phyloP scores from a whole-genome alignment of 1,140 invertebrate genomes.

The Eumeta japonica region DNA sequence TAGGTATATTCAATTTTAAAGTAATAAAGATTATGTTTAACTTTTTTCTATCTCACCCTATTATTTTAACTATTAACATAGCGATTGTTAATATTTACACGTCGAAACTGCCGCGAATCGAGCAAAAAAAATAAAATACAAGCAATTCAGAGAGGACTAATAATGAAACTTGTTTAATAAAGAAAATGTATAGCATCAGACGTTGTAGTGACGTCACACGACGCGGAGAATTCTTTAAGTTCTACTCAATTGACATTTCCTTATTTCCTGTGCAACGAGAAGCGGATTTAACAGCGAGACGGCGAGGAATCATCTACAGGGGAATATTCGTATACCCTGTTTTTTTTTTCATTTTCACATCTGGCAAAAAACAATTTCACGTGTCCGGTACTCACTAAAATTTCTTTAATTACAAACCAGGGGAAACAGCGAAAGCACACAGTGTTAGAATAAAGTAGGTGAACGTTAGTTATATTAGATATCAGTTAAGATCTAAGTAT shows the following conservation, averaged over 20 bases:
- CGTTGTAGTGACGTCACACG: background rate
- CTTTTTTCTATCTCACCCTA: constrained; percentile 47
- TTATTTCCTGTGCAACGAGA: too few species aligned
- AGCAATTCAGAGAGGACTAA: constrained; percentile 34
- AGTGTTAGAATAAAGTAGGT: background rate
- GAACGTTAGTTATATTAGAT: background rate
- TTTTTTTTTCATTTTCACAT: too few species aligned
- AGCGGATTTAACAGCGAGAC: too few species aligned
- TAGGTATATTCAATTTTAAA: constrained; percentile 25
- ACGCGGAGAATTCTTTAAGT: constrained; percentile 11
- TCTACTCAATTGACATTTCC: too few species aligned
- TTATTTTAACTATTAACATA: constrained; percentile 51
- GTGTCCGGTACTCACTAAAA: background rate
- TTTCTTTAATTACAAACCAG: background rate
- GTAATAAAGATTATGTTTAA: constrained; percentile 54
- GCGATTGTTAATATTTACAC: constrained; percentile 51
- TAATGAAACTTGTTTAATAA: background rate
- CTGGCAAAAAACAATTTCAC: background rate
- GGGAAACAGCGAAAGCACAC: background rate
- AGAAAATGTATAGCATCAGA: background rate
- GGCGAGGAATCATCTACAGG: too few species aligned
- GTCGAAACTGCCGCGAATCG: too few species aligned
- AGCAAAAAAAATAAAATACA: constrained; percentile 38
- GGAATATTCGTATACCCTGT: too few species aligned
- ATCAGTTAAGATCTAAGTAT: constrained; percentile 3